These are phyloP conservation scores for Neoaliturus tenellus DNA, from an alignment of 2,888 invertebrate genomes.

Conservation along the genomic window DNA sequence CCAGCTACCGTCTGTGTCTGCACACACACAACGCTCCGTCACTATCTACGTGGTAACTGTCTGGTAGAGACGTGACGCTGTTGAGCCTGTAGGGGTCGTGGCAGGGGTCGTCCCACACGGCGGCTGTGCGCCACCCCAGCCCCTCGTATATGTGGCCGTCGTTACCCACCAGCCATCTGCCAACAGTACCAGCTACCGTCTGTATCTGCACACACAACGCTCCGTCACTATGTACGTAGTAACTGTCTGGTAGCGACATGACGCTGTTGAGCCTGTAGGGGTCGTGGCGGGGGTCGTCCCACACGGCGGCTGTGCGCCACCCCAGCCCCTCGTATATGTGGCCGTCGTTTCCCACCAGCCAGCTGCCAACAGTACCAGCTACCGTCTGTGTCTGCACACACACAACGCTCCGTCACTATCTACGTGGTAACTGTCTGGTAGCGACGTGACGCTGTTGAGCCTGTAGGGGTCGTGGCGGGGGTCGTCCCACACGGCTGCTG, in stretches of 20 bases:
- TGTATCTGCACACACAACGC: not conserved
- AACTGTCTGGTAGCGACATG: too few relatives aligned
- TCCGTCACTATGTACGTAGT: not conserved
- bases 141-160: slow-evolving; percentile 6
- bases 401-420: not conserved
- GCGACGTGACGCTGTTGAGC: not conserved
- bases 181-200: too few relatives aligned
- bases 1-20: not conserved
- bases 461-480: not conserved
- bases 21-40: too few relatives aligned
- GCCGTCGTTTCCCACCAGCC: not conserved
- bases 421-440: too few relatives aligned
- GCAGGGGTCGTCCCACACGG: not conserved
- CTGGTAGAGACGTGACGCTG: not conserved
- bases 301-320: not conserved
- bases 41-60: not conserved
- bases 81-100: slow-evolving; percentile 7
- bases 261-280: slow-evolving; percentile 1
- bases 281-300: not conserved
- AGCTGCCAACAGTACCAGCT: not conserved
- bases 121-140: not conserved
- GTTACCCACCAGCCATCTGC: not conserved
- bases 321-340: slow-evolving; percentile 6
- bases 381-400: too few relatives aligned
- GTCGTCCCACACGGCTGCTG: not conserved